Evolutionary conservation across 1,140 invertebrate species (phyloP).

Genomic region (Arion vulgaris): DNA sequence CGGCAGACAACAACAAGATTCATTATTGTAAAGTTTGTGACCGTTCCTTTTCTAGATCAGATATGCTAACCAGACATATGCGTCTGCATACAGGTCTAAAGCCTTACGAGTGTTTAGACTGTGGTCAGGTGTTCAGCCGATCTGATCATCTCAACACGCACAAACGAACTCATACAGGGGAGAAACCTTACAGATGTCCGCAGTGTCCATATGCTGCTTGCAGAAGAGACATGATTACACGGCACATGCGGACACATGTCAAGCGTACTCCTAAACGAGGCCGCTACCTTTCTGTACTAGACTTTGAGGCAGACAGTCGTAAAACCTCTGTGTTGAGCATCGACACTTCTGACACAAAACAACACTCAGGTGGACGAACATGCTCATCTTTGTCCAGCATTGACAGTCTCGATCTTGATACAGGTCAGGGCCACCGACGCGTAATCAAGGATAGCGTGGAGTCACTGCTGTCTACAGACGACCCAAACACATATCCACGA

Average conservation of each 20-base stretch:
- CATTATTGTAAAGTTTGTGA: conserved; percentile 96
- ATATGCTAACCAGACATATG: conserved; percentile 98
- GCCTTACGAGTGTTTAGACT: conserved; percentile 71
- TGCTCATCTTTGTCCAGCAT: conserved; percentile 66
- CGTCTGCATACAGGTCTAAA: conserved; percentile 76
- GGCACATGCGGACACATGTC: conserved; percentile 93
- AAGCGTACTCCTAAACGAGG: conserved; percentile 66
- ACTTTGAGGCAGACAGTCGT: conserved; percentile 50
- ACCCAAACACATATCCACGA: not conserved
- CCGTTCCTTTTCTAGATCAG: conserved; percentile 93
- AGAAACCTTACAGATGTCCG: conserved; percentile 73
- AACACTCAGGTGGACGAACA: conserved; percentile 47
- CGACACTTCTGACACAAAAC: conserved; percentile 64
- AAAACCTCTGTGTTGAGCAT: conserved; percentile 66
- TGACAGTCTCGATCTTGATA: conserved; percentile 66
- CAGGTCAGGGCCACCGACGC: conserved; percentile 8
- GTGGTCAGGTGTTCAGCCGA: conserved; percentile 71
- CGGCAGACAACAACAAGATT: conserved; percentile 78
- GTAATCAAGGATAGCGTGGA: conserved; percentile 40
- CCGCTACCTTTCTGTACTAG: conserved; percentile 62
- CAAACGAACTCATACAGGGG: conserved; percentile 73
- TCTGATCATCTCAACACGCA: conserved; percentile 94
- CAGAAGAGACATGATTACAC: conserved; percentile 97
- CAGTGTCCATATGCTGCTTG: conserved; percentile 76
- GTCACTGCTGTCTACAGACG: conserved; percentile 42